Conservation (phyloP, 2,113 vertebrate genomes). For the Mola mola region DNA sequence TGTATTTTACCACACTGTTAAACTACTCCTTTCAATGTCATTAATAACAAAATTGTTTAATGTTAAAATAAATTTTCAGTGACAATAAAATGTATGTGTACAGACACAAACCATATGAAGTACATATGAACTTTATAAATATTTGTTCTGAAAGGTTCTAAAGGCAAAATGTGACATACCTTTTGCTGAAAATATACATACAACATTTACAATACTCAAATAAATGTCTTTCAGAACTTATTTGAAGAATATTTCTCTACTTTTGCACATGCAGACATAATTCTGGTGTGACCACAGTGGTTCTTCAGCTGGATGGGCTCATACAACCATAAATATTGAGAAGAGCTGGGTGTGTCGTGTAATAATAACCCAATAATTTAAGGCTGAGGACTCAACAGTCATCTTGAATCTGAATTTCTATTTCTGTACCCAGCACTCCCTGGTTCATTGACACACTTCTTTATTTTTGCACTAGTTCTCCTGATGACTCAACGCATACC, state of each 20-base stretch:
- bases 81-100: too few species aligned
- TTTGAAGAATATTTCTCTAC: neutral
- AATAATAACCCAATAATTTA: conserved; percentile 37
- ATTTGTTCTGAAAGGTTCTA: too few species aligned
- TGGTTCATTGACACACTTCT: conserved; percentile 43
- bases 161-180: too few species aligned
- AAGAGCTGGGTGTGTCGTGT: neutral
- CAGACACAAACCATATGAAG: too few species aligned
- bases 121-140: too few species aligned
- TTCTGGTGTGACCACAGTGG: neutral
- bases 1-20: too few species aligned
- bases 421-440: conserved; percentile 35
- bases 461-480: conserved; percentile 17
- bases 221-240: neutral
- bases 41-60: too few species aligned
- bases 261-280: neutral
- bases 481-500: neutral
- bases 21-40: too few species aligned
- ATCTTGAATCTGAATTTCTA: conserved; percentile 51
- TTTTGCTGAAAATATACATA: too few species aligned
- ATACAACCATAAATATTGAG: conserved; percentile 11
- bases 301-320: neutral
- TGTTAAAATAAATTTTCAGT: too few species aligned
- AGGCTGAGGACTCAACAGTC: conserved; percentile 10
- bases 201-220: neutral